Conservation (phyloP, 1,140 invertebrate species). For the Grapholita molesta region DNA sequence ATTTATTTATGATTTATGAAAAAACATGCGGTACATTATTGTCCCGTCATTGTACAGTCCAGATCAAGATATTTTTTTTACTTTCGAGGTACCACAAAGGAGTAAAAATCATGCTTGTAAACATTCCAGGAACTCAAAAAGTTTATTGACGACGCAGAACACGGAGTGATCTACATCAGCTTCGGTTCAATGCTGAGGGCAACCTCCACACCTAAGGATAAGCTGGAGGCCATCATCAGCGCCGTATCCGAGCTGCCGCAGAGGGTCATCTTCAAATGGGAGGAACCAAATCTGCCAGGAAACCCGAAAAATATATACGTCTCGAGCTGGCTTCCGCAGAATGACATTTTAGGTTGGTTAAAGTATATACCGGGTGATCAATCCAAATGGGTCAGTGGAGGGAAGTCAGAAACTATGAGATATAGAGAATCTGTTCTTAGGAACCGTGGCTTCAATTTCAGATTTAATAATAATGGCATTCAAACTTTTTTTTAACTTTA, state of each 20-base stretch:
- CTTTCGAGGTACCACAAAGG: too few species aligned
- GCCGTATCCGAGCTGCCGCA: conserved; percentile 78
- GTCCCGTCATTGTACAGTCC: too few species aligned
- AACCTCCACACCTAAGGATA: conserved; percentile 52
- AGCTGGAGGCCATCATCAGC: conserved; percentile 65
- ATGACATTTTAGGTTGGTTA: conserved; percentile 76
- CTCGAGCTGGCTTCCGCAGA: conserved; percentile 82
- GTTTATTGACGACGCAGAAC: conserved; percentile 31
- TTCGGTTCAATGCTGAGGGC: conserved; percentile 76
- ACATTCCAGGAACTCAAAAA: conserved; percentile 32
- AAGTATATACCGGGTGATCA: too few species aligned
- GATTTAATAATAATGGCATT: too few species aligned
- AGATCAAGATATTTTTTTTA: too few species aligned
- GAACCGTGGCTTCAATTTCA: too few species aligned
- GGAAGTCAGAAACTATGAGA: too few species aligned
- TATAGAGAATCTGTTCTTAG: too few species aligned
- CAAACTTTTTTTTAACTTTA: too few species aligned
- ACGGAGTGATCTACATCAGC: conserved; percentile 80
- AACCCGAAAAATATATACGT: conserved; percentile 79
- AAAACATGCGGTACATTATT: too few species aligned
- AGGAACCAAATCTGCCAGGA: conserved; percentile 61
- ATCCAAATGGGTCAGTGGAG: too few species aligned
- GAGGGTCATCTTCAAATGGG: conserved; percentile 82
- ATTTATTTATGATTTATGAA: too few species aligned
- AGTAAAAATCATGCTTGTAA: not conserved